Evolutionary conservation across 1,140 invertebrate species (phyloP).

Genomic region (Zaprionus gabonicus): DNA sequence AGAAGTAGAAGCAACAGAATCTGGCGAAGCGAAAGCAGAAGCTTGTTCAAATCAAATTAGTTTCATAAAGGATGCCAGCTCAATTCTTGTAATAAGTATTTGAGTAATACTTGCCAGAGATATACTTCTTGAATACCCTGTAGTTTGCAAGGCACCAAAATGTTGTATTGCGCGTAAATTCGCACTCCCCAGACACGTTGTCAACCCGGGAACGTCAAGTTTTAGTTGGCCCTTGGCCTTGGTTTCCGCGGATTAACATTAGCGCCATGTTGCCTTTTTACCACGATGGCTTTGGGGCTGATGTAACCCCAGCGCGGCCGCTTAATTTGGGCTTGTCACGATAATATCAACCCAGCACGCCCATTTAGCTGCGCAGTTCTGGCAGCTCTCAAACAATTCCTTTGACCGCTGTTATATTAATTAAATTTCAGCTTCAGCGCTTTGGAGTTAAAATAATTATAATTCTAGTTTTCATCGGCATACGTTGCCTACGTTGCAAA

Average conservation of each 20-base stretch:
- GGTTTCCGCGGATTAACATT: slow-evolving; percentile 18
- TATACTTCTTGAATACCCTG: slow-evolving; percentile 6
- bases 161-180: too few relatives aligned
- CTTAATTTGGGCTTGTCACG: slow-evolving; percentile 81
- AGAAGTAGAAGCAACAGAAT: background rate
- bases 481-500: slow-evolving; percentile 7
- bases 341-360: slow-evolving; percentile 61
- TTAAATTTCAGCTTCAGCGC: slow-evolving; percentile 61
- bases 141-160: too few relatives aligned
- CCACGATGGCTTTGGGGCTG: slow-evolving; percentile 32
- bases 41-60: slow-evolving; percentile 63
- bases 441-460: slow-evolving; percentile 53
- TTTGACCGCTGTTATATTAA: slow-evolving; percentile 68
- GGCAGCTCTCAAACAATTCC: background rate
- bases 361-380: slow-evolving; percentile 44
- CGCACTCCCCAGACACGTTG: too few relatives aligned
- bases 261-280: background rate
- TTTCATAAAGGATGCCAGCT: slow-evolving; percentile 43
- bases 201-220: too few relatives aligned
- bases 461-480: slow-evolving; percentile 23
- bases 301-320: slow-evolving; percentile 65
- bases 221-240: slow-evolving; percentile 30
- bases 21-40: slow-evolving; percentile 23
- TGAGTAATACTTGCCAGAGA: background rate
- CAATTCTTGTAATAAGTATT: slow-evolving; percentile 12